Evolutionary conservation across 2,113 vertebrate genomes (phyloP).

Genomic region (Hystrix cristata): DNA sequence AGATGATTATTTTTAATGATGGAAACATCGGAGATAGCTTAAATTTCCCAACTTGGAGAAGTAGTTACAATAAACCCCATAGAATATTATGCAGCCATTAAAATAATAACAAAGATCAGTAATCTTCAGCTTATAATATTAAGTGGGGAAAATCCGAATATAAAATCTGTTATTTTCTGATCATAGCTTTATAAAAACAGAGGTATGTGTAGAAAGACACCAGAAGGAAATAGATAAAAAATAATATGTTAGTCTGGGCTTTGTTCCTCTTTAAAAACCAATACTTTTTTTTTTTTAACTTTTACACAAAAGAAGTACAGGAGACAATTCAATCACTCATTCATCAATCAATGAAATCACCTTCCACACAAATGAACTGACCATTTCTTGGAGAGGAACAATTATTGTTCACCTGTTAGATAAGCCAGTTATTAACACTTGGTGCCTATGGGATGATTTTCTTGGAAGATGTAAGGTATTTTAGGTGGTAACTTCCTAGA

Average conservation of each 20-base stretch:
- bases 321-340: not conserved
- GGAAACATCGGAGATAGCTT: not conserved
- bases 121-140: slow-evolving; percentile 21
- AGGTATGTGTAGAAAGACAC: not conserved
- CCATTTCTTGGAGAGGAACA: not conserved
- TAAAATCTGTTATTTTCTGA: not conserved
- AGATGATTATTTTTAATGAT: not conserved
- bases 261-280: not conserved
- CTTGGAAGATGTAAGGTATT: not conserved
- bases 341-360: not conserved
- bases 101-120: slow-evolving; percentile 23
- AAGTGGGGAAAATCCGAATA: not conserved
- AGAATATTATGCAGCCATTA: slow-evolving; percentile 11
- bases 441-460: not conserved
- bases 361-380: not conserved
- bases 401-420: not conserved
- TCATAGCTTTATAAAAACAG: not conserved
- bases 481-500: not conserved
- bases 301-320: not conserved
- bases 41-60: not conserved
- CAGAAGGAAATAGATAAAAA: not conserved
- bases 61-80: not conserved
- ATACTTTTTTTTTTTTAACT: not conserved
- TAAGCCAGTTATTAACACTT: not conserved
- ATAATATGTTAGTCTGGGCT: not conserved